phyloP scores from a whole-genome alignment of 2,113 vertebrate species.

The Epinephelus lanceolatus region DNA sequence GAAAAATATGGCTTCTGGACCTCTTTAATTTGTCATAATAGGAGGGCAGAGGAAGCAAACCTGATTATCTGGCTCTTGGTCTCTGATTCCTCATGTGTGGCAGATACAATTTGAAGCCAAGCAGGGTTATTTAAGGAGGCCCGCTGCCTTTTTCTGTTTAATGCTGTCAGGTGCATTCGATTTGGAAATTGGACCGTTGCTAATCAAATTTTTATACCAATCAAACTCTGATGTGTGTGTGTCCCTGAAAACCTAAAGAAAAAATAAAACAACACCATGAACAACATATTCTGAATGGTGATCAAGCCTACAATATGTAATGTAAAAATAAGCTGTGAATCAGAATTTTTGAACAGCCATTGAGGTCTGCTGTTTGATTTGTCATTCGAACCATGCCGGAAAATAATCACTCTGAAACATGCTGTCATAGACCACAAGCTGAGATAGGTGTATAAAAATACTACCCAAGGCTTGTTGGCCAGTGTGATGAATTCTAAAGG shows the following conservation, averaged over 20 bases:
- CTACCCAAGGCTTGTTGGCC: slow-evolving; percentile 47
- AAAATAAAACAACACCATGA: slow-evolving; percentile 36
- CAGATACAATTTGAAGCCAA: slow-evolving; percentile 71
- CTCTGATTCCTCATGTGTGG: slow-evolving; percentile 73
- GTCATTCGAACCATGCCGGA: background rate
- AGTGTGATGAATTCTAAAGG: slow-evolving; percentile 54
- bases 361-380: slow-evolving; percentile 9
- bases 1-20: slow-evolving; percentile 84
- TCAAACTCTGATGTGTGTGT: slow-evolving; percentile 56
- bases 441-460: slow-evolving; percentile 36
- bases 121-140: slow-evolving; percentile 78
- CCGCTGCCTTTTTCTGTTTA: slow-evolving; percentile 57
- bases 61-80: slow-evolving; percentile 81
- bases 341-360: background rate
- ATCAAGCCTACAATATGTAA: slow-evolving; percentile 8
- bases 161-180: slow-evolving; percentile 74
- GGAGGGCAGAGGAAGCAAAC: slow-evolving; percentile 80
- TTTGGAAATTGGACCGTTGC: slow-evolving; percentile 78
- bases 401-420: slow-evolving; percentile 37
- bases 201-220: slow-evolving; percentile 75
- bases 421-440: slow-evolving; percentile 22
- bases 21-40: slow-evolving; percentile 89
- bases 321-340: slow-evolving; percentile 30
- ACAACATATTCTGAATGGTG: slow-evolving; percentile 23
- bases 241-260: slow-evolving; percentile 45